Conservation (phyloP, 2,888 invertebrate species). For the Kryphioiulus occultus region DNA sequence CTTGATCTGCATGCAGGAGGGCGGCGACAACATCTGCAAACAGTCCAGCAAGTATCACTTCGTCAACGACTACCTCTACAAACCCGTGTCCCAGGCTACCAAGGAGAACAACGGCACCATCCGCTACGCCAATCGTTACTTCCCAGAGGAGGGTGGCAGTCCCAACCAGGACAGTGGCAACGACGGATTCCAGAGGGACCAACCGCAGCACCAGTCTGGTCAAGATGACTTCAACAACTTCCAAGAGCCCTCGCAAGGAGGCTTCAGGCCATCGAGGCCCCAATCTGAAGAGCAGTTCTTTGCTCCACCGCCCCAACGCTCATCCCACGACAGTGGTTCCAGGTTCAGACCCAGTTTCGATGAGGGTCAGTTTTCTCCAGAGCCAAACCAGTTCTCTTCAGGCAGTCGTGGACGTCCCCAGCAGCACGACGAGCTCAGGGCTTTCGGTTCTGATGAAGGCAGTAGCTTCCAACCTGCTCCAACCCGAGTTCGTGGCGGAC, state of each 20-base stretch:
- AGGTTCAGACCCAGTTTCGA: constrained; percentile 42
- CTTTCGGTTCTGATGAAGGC: constrained; percentile 32
- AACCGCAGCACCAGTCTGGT: neutral
- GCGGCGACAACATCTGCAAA: constrained; percentile 86
- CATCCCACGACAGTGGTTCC: neutral
- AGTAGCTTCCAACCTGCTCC: constrained; percentile 37
- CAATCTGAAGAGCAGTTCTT: constrained; percentile 41
- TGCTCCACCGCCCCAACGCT: constrained; percentile 13
- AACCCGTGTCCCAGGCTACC: constrained; percentile 79
- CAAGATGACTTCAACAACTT: constrained; percentile 43
- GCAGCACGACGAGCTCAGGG: neutral
- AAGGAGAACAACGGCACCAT: constrained; percentile 58
- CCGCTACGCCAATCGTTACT: constrained; percentile 61
- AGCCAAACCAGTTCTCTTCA: constrained; percentile 2
- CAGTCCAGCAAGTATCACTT: constrained; percentile 89
- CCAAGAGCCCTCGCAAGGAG: constrained; percentile 33
- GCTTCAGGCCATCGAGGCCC: constrained; percentile 9
- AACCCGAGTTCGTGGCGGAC: neutral
- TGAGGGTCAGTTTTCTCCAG: constrained; percentile 3
- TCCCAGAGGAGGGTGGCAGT: constrained; percentile 56
- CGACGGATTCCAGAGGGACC: neutral
- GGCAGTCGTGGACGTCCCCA: constrained; percentile 40
- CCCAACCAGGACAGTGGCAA: constrained; percentile 37
- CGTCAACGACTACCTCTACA: constrained; percentile 90
- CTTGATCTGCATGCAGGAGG: constrained; percentile 91